These are phyloP conservation scores for Leptatherina wallacei DNA, from an alignment of 2,797 vertebrate species.

Conservation along the genomic window DNA sequence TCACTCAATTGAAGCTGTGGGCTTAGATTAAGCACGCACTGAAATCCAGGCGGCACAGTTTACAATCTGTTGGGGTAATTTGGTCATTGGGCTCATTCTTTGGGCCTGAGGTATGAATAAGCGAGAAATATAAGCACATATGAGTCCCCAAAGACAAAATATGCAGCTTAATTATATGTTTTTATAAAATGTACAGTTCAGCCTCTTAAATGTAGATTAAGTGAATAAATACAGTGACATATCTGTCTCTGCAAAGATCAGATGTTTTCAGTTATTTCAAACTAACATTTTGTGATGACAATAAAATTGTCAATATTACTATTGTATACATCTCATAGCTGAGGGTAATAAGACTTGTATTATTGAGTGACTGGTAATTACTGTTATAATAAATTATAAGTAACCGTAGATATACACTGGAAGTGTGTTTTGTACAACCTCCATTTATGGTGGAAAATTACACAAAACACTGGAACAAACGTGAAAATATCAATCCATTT, in stretches of 20 bases:
- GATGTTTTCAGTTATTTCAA: not conserved
- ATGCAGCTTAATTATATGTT: not conserved
- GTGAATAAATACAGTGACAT: not conserved
- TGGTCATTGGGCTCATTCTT: conserved; percentile 54
- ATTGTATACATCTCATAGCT: not conserved
- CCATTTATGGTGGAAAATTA: not conserved
- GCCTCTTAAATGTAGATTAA: not conserved
- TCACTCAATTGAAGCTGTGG: conserved; percentile 60
- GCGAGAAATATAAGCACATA: conserved; percentile 1
- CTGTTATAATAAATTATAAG: not conserved
- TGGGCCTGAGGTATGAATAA: conserved; percentile 28
- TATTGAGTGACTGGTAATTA: not conserved
- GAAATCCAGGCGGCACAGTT: conserved; percentile 60
- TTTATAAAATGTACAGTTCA: not conserved
- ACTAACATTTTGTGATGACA: no score
- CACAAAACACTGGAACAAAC: not conserved
- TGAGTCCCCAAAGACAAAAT: not conserved
- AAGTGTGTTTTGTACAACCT: not conserved
- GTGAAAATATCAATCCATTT: not conserved
- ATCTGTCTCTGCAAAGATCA: no score
- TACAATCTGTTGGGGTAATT: conserved; percentile 73
- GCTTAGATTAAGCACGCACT: conserved; percentile 66
- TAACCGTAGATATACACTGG: not conserved
- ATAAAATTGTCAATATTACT: not conserved
- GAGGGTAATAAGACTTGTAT: not conserved